Conservation (phyloP, 2,113 vertebrate species). For the Murina feae region DNA sequence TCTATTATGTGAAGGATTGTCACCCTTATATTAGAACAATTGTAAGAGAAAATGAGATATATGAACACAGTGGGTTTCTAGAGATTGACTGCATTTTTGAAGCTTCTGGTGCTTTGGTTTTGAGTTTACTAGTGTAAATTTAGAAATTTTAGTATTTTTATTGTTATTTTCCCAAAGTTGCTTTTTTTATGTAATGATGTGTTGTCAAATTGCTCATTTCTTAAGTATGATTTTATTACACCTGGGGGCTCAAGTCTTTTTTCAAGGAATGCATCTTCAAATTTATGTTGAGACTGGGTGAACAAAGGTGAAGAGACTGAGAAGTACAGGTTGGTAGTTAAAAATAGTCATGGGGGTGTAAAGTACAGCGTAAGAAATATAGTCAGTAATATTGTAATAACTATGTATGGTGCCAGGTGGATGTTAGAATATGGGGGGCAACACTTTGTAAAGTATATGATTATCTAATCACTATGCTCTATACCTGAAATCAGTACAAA, state of each 20-base stretch:
- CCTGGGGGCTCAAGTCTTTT: background rate
- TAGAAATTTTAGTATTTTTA: conserved; percentile 4
- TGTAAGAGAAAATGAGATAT: background rate
- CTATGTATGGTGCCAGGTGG: background rate
- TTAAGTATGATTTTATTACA: background rate
- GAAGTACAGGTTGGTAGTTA: background rate
- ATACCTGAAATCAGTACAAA: background rate
- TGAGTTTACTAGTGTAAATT: background rate
- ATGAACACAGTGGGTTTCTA: background rate
- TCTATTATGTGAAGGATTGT: background rate
- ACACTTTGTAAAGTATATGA: background rate
- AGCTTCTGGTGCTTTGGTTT: background rate
- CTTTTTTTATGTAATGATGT: conserved; percentile 2
- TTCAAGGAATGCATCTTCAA: background rate
- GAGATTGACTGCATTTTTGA: background rate
- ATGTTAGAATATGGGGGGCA: background rate
- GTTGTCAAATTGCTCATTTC: background rate
- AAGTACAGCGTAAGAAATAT: background rate
- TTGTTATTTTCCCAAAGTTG: conserved; percentile 2
- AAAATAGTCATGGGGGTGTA: background rate
- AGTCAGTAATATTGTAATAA: background rate
- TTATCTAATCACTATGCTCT: background rate
- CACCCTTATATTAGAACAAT: background rate
- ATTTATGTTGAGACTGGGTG: background rate
- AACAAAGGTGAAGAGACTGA: background rate